Percentiles rank a stretch among this genome's conserved stretches.
phyloP scores from a whole-genome alignment of 2,113 vertebrate species.

The Taxidea taxus region DNA sequence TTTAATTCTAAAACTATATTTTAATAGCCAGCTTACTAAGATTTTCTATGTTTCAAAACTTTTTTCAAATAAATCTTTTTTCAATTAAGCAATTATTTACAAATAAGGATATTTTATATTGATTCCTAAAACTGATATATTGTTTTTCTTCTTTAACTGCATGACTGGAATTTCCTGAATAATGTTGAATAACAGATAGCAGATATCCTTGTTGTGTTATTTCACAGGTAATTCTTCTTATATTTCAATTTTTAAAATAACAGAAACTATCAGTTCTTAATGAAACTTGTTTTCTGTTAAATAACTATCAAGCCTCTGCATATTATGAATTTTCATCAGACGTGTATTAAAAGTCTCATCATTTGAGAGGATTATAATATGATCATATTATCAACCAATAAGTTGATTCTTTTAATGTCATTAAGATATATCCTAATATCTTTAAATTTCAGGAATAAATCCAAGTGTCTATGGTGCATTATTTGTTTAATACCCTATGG shows the following conservation, averaged over 20 bases:
- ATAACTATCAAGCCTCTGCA: background rate
- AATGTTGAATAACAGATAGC: background rate
- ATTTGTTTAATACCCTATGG: background rate
- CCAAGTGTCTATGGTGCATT: background rate
- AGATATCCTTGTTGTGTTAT: background rate
- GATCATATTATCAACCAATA: background rate
- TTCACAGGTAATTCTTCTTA: background rate
- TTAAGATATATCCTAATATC: background rate
- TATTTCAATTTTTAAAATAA: background rate
- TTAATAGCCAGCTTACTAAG: background rate
- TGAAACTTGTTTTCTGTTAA: background rate
- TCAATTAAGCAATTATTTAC: background rate
- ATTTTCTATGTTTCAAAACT: background rate
- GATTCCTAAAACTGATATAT: background rate
- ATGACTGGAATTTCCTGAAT: background rate
- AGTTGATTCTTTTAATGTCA: background rate
- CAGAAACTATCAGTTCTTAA: background rate
- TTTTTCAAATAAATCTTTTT: background rate
- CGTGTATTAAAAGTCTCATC: background rate
- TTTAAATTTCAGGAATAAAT: background rate
- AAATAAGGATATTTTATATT: background rate
- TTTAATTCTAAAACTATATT: background rate
- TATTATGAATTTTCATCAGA: background rate
- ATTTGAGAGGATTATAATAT: background rate
- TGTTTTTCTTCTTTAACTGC: background rate